Evolutionary conservation across 2,113 vertebrate species (phyloP).

Genomic region (Catagonus wagneri): DNA sequence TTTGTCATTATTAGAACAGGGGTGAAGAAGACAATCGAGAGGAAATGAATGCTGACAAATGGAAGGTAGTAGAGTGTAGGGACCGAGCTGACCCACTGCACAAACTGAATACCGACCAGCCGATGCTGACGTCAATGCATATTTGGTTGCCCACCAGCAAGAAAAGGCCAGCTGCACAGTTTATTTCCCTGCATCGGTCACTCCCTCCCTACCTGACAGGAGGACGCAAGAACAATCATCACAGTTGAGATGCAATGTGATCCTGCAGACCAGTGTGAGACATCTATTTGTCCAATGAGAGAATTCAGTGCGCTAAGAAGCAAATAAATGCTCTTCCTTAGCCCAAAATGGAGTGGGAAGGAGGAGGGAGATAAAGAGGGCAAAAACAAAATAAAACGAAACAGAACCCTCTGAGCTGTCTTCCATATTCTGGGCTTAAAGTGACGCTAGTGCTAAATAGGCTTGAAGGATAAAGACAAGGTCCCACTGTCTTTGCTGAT

Average conservation of each 20-base stretch:
- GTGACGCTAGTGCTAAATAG: background rate
- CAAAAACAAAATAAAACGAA: background rate
- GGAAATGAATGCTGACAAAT: constrained; percentile 75
- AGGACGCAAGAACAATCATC: background rate
- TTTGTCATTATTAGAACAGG: constrained; percentile 44
- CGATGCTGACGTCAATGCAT: constrained; percentile 82
- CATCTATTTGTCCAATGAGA: background rate
- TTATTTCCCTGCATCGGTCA: constrained; percentile 79
- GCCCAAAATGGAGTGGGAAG: background rate
- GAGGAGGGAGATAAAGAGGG: background rate
- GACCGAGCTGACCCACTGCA: constrained; percentile 83
- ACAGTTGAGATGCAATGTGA: background rate
- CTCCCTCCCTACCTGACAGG: constrained; percentile 61
- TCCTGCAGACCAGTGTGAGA: background rate
- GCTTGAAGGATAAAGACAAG: background rate
- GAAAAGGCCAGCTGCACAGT: constrained; percentile 65
- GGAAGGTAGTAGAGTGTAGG: constrained; percentile 63
- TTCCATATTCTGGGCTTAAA: background rate
- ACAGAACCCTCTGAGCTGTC: background rate
- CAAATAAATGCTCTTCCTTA: background rate
- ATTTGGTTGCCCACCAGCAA: constrained; percentile 72
- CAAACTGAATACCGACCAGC: constrained; percentile 78
- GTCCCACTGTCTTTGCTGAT: background rate
- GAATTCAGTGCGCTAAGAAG: constrained; percentile 22
- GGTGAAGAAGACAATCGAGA: constrained; percentile 61